Percentiles rank a stretch among this genome's conserved stretches.
phyloP scores from a whole-genome alignment of 2,888 invertebrate genomes.

The Agelastica alni region DNA sequence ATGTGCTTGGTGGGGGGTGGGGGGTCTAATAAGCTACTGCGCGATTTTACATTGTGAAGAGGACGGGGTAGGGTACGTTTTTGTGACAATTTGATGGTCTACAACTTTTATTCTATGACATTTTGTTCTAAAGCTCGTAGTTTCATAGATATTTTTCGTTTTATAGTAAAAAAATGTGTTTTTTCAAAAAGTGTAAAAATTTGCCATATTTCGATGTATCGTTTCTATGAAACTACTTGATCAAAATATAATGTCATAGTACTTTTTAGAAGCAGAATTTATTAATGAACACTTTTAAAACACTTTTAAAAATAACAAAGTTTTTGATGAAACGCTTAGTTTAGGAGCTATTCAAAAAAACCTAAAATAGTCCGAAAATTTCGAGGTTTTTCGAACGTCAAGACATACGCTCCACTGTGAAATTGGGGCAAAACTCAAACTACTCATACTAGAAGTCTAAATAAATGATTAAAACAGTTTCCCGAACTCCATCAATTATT shows the following conservation, averaged over 20 bases:
- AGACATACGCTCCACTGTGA: neutral
- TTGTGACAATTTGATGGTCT: neutral
- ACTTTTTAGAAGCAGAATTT: neutral
- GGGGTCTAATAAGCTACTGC: neutral
- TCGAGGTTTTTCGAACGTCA: neutral
- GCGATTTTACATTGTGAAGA: neutral
- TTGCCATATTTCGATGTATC: neutral
- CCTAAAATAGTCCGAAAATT: neutral
- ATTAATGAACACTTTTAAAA: neutral
- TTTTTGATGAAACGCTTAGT: neutral
- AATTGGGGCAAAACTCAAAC: slow-evolving; percentile 1
- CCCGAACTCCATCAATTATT: too few relatives aligned
- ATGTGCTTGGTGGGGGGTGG: neutral
- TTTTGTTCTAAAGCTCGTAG: neutral
- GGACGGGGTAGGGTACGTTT: neutral
- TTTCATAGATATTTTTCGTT: neutral
- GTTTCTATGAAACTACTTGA: neutral
- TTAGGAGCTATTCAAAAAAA: neutral
- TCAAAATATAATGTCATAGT: neutral
- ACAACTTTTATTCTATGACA: neutral
- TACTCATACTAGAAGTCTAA: too few relatives aligned
- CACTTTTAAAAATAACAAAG: neutral
- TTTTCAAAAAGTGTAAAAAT: neutral
- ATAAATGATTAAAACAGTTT: too few relatives aligned
- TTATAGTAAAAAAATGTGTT: neutral